Base-by-base conservation (phyloP, 2,797 vertebrate genomes). In the Craterocephalus amniculus region DNA sequence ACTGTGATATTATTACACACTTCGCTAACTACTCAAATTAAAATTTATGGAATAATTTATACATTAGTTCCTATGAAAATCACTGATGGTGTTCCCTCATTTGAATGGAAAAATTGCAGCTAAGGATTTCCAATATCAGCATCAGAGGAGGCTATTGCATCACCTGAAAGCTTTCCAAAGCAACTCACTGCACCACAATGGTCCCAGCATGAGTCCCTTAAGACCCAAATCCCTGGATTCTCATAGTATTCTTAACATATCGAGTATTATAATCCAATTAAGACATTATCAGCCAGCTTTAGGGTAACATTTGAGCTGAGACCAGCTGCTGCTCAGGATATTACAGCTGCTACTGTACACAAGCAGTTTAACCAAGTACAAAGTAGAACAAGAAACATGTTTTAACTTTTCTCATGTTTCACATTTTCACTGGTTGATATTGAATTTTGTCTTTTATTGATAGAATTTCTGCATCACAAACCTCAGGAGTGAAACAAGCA, bases 251-350 rank as follows among this genome's bases (percentile, higher is more conserved):
- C 49, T 63, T 35, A 27, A 61, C 51, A 63, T 67, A 34, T 63
- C 14, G 11, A 55, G 61, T 62, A 74, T 72, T 18, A 70, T 69
- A 64, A 64, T 67, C 24, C 80, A 78, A 83, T 87, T 73, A 22
- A 22, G 69, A 63, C 54, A 38, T 79, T 63, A 74, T 65, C 56
- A 35, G 62, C 31, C 55, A 35, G 24, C 36, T 40, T 63, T 12
- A 62, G 55, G 22, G 76, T 48, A 32, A 48, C 31, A 9, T 65
- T 63, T 13, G 63, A 70, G 49, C 7, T 1, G 24, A 74, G 35
- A 18, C 27, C 2, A 18, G 51, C 49, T 49, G 48, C 40, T 43
- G 38, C 40, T 62, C 12, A 10, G 16, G 38, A 48, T 34, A 2
- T 45, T 35, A 35, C 36, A 60, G 22, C 51, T 52, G 24, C 26